These are phyloP conservation scores for Amphibalanus amphitrite DNA, from an alignment of 1,140 invertebrate genomes.

Conservation along the genomic window DNA sequence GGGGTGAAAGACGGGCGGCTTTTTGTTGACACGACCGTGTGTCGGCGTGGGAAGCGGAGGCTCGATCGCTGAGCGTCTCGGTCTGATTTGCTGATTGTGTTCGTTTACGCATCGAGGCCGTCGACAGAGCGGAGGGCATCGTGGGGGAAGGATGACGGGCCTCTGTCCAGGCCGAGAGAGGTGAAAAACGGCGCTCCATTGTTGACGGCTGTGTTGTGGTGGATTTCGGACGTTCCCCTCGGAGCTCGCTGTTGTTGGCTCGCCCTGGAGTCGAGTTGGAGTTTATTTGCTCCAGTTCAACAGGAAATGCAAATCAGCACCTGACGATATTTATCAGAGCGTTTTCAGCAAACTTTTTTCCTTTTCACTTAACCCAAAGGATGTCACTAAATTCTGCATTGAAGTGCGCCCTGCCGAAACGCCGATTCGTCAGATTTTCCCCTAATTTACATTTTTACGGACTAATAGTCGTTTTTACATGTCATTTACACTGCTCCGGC, in stretches of 20 bases:
- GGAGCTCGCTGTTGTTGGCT: no score
- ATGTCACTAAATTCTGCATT: background rate
- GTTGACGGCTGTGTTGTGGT: no score
- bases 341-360: background rate
- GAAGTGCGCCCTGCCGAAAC: background rate
- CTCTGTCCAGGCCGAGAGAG: no score
- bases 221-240: no score
- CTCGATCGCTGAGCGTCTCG: no score
- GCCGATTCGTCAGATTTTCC: background rate
- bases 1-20: background rate
- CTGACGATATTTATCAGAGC: no score
- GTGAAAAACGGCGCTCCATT: no score
- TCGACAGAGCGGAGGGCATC: background rate
- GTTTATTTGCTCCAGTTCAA: no score
- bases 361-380: background rate
- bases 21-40: background rate
- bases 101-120: background rate
- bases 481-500: background rate
- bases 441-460: constrained; percentile 2
- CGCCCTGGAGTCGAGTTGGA: no score
- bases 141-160: background rate
- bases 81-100: background rate
- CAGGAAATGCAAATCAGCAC: no score
- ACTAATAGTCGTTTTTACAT: constrained; percentile 2
- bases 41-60: background rate